Conservation (phyloP, 2,888 invertebrate genomes). For the Pandemis heparana region DNA sequence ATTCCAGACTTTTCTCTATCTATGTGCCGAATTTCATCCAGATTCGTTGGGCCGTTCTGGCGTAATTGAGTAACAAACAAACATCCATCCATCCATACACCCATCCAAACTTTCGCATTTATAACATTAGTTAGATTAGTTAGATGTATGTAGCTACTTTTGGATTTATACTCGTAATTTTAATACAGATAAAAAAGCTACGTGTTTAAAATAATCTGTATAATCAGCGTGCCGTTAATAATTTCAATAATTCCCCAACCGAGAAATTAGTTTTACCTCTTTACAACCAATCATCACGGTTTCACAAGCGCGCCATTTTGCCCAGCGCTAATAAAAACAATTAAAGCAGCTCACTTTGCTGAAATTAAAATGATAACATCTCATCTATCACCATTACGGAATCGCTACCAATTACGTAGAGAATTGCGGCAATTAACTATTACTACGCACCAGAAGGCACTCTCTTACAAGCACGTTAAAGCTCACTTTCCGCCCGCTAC, state of each 20-base stretch:
- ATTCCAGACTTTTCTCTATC: too few species aligned
- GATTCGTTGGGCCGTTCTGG: too few species aligned
- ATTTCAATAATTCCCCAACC: background rate
- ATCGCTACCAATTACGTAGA: slow-evolving; percentile 67
- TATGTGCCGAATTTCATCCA: too few species aligned
- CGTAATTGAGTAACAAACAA: too few species aligned
- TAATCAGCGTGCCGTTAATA: background rate
- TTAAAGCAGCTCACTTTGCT: slow-evolving; percentile 49
- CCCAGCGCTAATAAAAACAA: slow-evolving; percentile 62
- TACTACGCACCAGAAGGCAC: background rate
- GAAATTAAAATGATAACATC: slow-evolving; percentile 57
- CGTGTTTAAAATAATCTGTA: background rate
- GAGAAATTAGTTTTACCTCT: slow-evolving; percentile 6
- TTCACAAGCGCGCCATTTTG: slow-evolving; percentile 44
- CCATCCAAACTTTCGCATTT: too few species aligned
- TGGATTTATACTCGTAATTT: too few species aligned
- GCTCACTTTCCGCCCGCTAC: background rate
- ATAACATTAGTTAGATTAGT: too few species aligned
- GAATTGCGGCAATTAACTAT: slow-evolving; percentile 46
- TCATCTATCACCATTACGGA: slow-evolving; percentile 72
- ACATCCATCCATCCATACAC: too few species aligned
- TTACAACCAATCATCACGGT: slow-evolving; percentile 3
- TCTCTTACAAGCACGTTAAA: background rate
- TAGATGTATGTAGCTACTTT: too few species aligned
- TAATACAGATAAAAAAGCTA: too few species aligned